Base-by-base conservation (phyloP, 2,113 vertebrate species). In the Nerophis ophidion region DNA sequence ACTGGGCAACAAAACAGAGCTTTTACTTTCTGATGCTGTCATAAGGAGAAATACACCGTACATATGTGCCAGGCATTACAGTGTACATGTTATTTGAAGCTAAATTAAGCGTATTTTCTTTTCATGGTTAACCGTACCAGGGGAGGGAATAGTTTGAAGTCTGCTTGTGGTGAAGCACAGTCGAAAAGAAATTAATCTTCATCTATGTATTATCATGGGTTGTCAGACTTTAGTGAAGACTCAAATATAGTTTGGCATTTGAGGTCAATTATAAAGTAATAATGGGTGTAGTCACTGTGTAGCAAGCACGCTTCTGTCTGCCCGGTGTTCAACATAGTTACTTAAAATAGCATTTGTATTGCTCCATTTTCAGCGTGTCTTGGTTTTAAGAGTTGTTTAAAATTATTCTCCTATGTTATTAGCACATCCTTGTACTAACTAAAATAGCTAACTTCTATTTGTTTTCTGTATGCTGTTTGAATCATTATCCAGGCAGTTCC, bases 101-200 rank as follows among this genome's bases (percentile, higher is more conserved):
- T 83, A 86, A 89, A 86, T 84, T 76, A 65, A 87, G 36, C 51
- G 64, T 71, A 61, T 64, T 66, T 74, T 79, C 47, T 83, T 74
- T 57, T 75, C 61, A 72, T 63, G 71, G 65, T 75, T 72, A 81
- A 71, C 74, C 64, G 69, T 75, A 76, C 69, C 72, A 85, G 69
- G 81, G 72, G 26, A 69, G 54, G 47, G 80, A 81, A 79, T 61
- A 19, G 60, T 54, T 74, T 47, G 46, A 70, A 71, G 60, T 65
- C 66, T 74, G 63, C 67, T 63, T 53, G 62, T 42, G 57, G 51
- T 65, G 69, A 65, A 75, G 36, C 15, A 17, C 56, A 62, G 65
- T 19, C 33, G 16, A 36, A 48, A 15, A 57, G 49, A 63, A 45
- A 16, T 44, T 16, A 8, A 13, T 57, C 16, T 54, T 46, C 17